phyloP scores from a whole-genome alignment of 2,113 vertebrate genomes.

The Octodon degus region DNA sequence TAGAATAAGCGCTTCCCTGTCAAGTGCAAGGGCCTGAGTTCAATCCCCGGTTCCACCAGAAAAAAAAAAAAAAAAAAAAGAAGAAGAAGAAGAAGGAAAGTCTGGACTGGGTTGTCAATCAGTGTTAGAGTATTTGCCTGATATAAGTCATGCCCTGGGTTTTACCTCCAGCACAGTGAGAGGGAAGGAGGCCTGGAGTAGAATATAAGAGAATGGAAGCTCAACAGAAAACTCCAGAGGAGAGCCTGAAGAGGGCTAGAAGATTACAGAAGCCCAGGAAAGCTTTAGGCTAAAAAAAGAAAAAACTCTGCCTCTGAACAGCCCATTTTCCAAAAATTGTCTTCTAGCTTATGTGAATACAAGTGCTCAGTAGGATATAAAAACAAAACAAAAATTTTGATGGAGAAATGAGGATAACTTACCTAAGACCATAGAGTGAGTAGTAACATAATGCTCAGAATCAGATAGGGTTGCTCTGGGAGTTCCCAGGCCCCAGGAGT shows the following conservation, averaged over 20 bases:
- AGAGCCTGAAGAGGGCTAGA: background rate
- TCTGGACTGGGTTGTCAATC: background rate
- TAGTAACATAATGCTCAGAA: slow-evolving; percentile 22
- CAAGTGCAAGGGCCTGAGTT: no score
- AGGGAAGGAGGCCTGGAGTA: background rate
- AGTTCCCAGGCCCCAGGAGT: slow-evolving; percentile 41
- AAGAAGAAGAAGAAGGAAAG: no score
- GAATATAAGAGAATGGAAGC: background rate
- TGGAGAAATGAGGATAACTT: slow-evolving; percentile 36
- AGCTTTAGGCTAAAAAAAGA: background rate
- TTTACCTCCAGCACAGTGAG: background rate
- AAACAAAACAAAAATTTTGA: background rate
- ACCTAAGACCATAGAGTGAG: slow-evolving; percentile 32
- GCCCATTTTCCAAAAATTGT: background rate
- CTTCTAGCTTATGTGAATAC: background rate
- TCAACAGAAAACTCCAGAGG: slow-evolving; percentile 17
- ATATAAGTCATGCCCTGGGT: background rate
- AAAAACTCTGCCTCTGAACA: slow-evolving; percentile 2
- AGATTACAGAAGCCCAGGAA: background rate
- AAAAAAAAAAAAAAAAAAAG: no score
- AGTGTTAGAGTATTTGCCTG: background rate
- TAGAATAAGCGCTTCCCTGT: no score
- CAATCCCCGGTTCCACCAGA: no score
- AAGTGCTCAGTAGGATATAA: background rate
- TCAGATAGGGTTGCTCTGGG: slow-evolving; percentile 1